Evolutionary conservation across 2,888 invertebrate genomes (phyloP).

Genomic region (Corythucha ciliata): DNA sequence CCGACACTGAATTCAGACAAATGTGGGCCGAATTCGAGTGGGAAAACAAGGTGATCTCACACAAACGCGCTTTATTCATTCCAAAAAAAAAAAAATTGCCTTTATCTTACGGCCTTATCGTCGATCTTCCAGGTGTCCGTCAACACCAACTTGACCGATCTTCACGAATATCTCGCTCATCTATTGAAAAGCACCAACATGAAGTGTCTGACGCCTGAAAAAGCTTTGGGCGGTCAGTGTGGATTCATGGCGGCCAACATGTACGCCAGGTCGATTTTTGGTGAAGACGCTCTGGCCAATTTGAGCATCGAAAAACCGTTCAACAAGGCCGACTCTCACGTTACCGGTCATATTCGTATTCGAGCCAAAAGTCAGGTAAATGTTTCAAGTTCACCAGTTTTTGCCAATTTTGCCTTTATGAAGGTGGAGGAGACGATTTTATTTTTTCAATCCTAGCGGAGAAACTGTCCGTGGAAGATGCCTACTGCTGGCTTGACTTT

Average conservation of each 20-base stretch:
- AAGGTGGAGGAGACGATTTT: too few relatives aligned
- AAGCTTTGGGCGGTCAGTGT: slow-evolving; percentile 78
- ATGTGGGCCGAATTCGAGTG: slow-evolving; percentile 99
- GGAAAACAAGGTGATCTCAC: slow-evolving; percentile 91
- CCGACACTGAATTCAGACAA: slow-evolving; percentile 91
- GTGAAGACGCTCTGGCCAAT: slow-evolving; percentile 98
- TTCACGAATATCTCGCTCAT: slow-evolving; percentile 86
- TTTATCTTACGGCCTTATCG: neutral
- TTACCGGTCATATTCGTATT: slow-evolving; percentile 94
- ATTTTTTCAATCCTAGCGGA: too few relatives aligned
- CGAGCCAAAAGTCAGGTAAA: slow-evolving; percentile 93
- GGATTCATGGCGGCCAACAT: slow-evolving; percentile 99
- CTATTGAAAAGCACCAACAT: slow-evolving; percentile 93
- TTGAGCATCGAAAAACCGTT: slow-evolving; percentile 94
- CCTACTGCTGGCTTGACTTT: neutral
- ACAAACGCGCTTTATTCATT: too few relatives aligned
- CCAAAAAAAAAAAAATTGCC: slow-evolving; percentile 2
- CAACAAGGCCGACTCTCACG: slow-evolving; percentile 76
- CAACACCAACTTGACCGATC: slow-evolving; percentile 84
- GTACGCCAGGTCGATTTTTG: slow-evolving; percentile 96
- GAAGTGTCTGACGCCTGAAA: slow-evolving; percentile 87
- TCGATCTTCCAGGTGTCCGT: slow-evolving; percentile 57
- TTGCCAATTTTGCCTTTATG: slow-evolving; percentile 13
- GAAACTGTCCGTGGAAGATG: neutral
- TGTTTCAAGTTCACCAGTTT: slow-evolving; percentile 5